phyloP scores from a whole-genome alignment of 2,113 vertebrate genomes.

The Mola mola region DNA sequence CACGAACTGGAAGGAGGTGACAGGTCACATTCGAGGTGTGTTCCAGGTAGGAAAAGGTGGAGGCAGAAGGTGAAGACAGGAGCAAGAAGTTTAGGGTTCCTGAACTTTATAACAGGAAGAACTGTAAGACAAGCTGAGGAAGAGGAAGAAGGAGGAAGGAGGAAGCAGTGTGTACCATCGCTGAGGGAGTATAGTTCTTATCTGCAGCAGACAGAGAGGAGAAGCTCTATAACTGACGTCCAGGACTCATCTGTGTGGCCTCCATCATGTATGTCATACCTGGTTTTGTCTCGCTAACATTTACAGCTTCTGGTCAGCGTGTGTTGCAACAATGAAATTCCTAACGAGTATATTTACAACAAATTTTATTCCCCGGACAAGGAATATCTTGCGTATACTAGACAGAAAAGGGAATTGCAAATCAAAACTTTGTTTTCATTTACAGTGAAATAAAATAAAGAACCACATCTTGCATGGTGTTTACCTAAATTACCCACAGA shows the following conservation, averaged over 20 bases:
- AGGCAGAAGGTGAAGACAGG: conserved; percentile 24
- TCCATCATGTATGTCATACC: no score
- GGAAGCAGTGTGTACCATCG: conserved; percentile 18
- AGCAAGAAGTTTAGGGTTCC: conserved; percentile 17
- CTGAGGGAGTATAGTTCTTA: conserved; percentile 68
- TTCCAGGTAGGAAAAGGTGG: conserved; percentile 37
- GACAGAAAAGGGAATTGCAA: no score
- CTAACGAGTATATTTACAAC: no score
- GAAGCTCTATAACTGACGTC: background rate
- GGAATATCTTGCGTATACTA: no score
- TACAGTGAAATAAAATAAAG: background rate
- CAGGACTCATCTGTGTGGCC: no score
- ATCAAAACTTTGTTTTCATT: no score
- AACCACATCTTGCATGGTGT: background rate
- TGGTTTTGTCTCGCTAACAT: no score
- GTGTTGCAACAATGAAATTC: no score
- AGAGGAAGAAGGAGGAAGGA: conserved; percentile 20
- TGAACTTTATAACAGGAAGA: conserved; percentile 17
- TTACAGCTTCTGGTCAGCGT: no score
- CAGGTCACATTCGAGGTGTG: conserved; percentile 19
- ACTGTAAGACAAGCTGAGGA: conserved; percentile 5
- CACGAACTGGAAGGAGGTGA: no score
- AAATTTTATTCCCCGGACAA: no score
- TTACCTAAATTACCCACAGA: conserved; percentile 21
- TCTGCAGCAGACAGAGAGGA: conserved; percentile 34